A percentile compares a stretch with the other conserved stretches of the same genome.
These are phyloP conservation scores for Eueremaeus valkanovi DNA, from an alignment of 2,888 invertebrate species.

Conservation along the genomic window DNA sequence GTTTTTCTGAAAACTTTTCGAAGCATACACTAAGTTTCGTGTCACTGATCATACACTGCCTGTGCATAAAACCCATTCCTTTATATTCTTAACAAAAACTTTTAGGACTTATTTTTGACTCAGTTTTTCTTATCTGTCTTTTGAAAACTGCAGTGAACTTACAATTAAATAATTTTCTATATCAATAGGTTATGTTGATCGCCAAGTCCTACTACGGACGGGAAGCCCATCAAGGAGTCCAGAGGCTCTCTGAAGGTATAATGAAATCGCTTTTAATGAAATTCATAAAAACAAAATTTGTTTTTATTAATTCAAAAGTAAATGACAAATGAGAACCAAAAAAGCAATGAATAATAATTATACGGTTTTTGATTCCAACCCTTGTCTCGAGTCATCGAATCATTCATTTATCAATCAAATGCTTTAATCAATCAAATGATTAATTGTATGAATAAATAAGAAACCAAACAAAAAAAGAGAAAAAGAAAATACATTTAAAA, in stretches of 20 bases:
- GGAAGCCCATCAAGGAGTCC: conserved; percentile 41
- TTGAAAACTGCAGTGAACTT: not conserved
- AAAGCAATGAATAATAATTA: too few species aligned
- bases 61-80: not conserved
- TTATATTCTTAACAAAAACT: not conserved
- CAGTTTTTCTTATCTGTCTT: not conserved
- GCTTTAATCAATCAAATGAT: conserved; percentile 1
- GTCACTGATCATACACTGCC: not conserved
- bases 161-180: not conserved
- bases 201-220: conserved; percentile 46
- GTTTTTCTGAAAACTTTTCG: not conserved
- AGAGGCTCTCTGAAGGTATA: conserved; percentile 61
- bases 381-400: too few species aligned
- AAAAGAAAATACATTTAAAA: not conserved
- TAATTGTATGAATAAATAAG: not conserved
- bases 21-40: conserved; percentile 16
- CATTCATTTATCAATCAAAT: not conserved
- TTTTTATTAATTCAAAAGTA: not conserved
- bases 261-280: not conserved
- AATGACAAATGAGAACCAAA: not conserved
- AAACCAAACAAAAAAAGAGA: not conserved
- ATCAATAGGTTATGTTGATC: conserved; percentile 47
- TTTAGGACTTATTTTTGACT: not conserved
- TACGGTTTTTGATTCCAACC: too few species aligned
- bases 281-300: not conserved